phyloP scores from a whole-genome alignment of 2,797 vertebrate genomes.

The Tapera naevia region DNA sequence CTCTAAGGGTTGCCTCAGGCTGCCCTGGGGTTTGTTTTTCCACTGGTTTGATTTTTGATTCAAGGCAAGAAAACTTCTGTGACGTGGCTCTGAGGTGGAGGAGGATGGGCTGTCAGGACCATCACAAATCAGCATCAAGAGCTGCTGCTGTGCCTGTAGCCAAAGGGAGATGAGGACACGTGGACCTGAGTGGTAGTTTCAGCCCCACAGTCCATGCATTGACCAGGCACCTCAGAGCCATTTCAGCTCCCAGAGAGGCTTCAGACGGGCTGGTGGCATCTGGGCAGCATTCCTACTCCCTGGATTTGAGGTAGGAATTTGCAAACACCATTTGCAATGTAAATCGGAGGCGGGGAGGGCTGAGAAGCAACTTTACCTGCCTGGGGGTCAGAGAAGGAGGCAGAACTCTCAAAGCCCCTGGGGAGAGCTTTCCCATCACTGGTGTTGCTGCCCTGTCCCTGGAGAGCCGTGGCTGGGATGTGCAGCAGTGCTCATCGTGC shows the following conservation, averaged over 20 bases:
- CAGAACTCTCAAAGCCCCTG: background rate
- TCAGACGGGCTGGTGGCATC: background rate
- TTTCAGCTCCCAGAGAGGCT: background rate
- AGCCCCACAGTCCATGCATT: accelerated
- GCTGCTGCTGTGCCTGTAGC: background rate
- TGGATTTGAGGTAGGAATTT: background rate
- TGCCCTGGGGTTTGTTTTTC: background rate
- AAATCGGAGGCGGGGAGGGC: background rate
- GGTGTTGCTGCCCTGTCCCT: background rate
- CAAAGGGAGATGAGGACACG: accelerated
- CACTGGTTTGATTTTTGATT: background rate
- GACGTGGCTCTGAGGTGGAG: background rate
- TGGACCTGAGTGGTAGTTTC: background rate
- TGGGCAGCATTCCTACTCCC: background rate
- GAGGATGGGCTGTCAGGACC: background rate
- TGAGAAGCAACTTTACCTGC: background rate
- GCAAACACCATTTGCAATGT: background rate
- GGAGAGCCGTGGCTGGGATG: background rate
- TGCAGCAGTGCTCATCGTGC: background rate
- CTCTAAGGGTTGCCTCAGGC: background rate
- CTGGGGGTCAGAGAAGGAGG: background rate
- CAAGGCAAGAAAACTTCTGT: background rate
- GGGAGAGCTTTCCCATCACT: background rate
- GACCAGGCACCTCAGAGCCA: accelerated
- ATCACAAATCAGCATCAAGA: background rate